These are phyloP conservation scores for Noctua fimbriata DNA, from an alignment of 2,888 invertebrate genomes.

Conservation along the genomic window DNA sequence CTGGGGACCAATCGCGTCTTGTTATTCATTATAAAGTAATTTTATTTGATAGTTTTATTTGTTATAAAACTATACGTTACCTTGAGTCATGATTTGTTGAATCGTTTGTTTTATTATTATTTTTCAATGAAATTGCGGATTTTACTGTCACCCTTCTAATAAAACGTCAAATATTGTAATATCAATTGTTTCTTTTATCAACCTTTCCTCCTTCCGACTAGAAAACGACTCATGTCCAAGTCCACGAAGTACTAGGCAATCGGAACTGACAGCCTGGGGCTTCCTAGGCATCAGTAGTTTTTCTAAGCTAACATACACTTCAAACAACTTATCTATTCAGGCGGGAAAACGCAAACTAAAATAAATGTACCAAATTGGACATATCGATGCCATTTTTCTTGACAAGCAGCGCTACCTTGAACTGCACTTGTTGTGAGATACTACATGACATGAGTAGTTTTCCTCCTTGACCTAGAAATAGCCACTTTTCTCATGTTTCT, in stretches of 20 bases:
- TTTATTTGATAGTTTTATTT: conserved; percentile 87
- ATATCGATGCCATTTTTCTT: too few species aligned
- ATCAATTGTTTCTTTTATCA: conserved; percentile 82
- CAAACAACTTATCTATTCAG: too few species aligned
- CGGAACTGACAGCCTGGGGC: background rate
- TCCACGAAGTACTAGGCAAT: background rate
- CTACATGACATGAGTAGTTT: background rate
- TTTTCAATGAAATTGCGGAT: conserved; percentile 89
- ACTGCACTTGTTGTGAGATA: background rate
- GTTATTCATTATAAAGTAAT: conserved; percentile 85
- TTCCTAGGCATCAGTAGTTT: background rate
- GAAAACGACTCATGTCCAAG: background rate
- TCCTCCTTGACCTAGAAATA: background rate
- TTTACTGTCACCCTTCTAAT: conserved; percentile 89
- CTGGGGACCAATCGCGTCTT: conserved; percentile 71
- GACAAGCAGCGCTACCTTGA: too few species aligned
- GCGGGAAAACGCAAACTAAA: too few species aligned
- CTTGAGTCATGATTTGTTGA: conserved; percentile 90
- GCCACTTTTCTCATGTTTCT: background rate
- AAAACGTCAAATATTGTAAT: conserved; percentile 88
- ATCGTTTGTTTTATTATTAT: conserved; percentile 89
- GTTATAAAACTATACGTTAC: conserved; percentile 88
- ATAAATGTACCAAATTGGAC: too few species aligned
- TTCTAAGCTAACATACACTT: background rate
- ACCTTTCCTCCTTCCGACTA: background rate